Base-by-base conservation (phyloP, 2,113 vertebrate species). In the Sturnira hondurensis region DNA sequence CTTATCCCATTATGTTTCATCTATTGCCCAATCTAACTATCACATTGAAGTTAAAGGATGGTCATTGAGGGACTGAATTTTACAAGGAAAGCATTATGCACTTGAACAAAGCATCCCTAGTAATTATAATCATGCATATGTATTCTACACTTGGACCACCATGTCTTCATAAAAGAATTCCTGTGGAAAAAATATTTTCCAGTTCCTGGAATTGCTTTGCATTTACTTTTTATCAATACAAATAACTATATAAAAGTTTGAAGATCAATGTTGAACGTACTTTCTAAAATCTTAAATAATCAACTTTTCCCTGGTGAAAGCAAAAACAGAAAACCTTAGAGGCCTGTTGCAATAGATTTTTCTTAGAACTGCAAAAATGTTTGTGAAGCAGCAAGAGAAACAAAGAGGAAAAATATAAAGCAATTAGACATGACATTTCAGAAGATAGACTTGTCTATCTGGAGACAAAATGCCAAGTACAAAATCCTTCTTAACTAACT, bases 361-460 rank as follows among this genome's bases (percentile, higher is more conserved):
- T 96, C 80, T 95, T 71, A 82, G 56, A 94, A 95, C 85, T 50
- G 85, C 85, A 96, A 94, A 98, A 78, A 16, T 81, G 17, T 77
- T 94, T 92, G 47, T 92, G 91, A 97, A 97, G 95, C 56, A 97
- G 17, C 36, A 92, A 97, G 47, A 95, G 70, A 96, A 94, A 95
- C 82, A 91, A 84, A 89, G 47, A 50, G 1, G 2, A 80, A 71
- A 92, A 65, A 89, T 61, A 71, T 86, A 76, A 97, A 92, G 28
- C 63, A 94, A 93, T 96, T 94, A 97, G 13, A 92, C 97, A 45
- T 16, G 96, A 63, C 17, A 90, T 95, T 96, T 86, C 26, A 70
- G 85, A 96, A 95, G 86, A 93, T 14, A 90, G 89, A 58, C 5
- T 86, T 93, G 92, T 93, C 89, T 93, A 15, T 86, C 22, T 85